phyloP scores from a whole-genome alignment of 2,797 vertebrate genomes.

The Eulemur mongoz region DNA sequence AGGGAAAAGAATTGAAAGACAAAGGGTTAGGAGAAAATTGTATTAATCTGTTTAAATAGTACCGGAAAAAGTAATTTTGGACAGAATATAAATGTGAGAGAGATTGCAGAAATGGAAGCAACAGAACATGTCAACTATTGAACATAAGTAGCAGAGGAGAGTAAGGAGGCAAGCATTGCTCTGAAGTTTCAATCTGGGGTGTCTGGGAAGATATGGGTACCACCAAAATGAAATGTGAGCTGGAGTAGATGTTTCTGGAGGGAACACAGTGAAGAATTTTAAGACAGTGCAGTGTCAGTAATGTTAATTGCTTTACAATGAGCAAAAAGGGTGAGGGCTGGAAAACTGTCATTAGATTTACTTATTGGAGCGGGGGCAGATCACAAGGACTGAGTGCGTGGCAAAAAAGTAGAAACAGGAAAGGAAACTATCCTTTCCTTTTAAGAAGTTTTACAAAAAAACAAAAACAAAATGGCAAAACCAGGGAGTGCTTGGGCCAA shows the following conservation, averaged over 20 bases:
- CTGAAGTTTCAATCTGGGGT: neutral
- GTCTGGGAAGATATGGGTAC: neutral
- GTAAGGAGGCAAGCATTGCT: neutral
- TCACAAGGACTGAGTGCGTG: neutral
- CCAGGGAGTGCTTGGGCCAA: neutral
- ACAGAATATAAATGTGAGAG: neutral
- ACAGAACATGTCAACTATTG: neutral
- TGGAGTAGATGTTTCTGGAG: neutral
- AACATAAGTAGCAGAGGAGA: neutral
- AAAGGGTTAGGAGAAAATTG: neutral
- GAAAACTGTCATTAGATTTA: neutral
- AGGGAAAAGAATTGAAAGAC: neutral
- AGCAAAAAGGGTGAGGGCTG: neutral
- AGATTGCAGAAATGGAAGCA: neutral
- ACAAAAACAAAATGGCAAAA: neutral
- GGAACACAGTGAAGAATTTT: neutral
- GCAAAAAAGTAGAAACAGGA: neutral
- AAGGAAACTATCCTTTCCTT: neutral
- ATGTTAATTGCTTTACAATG: neutral
- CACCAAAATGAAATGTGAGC: neutral
- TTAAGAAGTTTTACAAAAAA: neutral
- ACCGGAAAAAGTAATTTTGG: neutral
- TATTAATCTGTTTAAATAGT: neutral
- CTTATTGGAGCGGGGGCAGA: neutral
- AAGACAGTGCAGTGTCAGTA: neutral